Percentiles rank a stretch among this genome's conserved stretches.
These are phyloP conservation scores for Bicyclus anynana DNA, from an alignment of 1,140 invertebrate genomes.

Conservation along the genomic window DNA sequence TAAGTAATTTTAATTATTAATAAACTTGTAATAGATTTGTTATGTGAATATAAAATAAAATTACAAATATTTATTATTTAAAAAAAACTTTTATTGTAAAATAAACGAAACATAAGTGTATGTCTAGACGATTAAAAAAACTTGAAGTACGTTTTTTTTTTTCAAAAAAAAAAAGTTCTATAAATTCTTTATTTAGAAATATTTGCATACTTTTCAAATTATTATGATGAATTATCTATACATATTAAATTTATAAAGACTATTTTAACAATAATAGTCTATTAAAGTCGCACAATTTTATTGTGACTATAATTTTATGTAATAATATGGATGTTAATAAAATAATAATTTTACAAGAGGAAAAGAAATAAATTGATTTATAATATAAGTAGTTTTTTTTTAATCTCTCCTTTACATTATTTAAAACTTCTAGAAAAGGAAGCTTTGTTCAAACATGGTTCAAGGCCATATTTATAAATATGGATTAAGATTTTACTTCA, in stretches of 20 bases:
- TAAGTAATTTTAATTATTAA: background rate
- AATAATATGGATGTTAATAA: constrained; percentile 17
- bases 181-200: background rate
- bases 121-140: too few species aligned
- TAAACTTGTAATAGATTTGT: too few species aligned
- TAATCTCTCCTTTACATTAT: background rate
- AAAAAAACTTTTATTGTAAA: too few species aligned
- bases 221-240: background rate
- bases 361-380: constrained; percentile 14
- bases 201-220: background rate
- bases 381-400: constrained; percentile 16
- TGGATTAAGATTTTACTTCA: too few species aligned
- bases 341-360: constrained; percentile 15
- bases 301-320: constrained; percentile 2
- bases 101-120: too few species aligned
- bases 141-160: too few species aligned
- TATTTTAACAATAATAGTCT: constrained; percentile 7
- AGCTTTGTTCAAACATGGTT: too few species aligned
- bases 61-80: too few species aligned
- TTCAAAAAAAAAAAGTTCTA: too few species aligned
- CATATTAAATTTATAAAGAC: constrained; percentile 4
- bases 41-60: too few species aligned
- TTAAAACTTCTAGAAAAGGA: too few species aligned
- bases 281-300: constrained; percentile 14
- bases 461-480: too few species aligned